Conservation (phyloP, 2,113 vertebrate species). For the Crotalus viridis region DNA sequence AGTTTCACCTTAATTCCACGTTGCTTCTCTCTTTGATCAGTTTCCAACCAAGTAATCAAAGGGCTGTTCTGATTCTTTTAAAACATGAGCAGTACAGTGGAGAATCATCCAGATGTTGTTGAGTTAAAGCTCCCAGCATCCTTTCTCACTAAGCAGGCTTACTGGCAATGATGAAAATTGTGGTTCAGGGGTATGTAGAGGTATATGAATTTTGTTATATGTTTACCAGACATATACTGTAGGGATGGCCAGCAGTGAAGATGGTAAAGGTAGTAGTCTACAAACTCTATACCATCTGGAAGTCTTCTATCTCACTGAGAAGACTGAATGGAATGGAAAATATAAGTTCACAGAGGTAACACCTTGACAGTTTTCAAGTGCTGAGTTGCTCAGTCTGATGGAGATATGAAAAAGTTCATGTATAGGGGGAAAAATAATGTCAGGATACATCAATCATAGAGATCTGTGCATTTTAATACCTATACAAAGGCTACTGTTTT, state of each 20-base stretch:
- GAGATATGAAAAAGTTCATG: neutral
- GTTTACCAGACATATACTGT: neutral
- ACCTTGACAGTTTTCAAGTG: neutral
- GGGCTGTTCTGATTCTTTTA: neutral
- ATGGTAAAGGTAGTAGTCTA: neutral
- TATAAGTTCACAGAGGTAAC: neutral
- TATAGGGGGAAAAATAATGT: neutral
- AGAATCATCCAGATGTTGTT: neutral
- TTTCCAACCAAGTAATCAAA: neutral
- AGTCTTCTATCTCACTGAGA: neutral
- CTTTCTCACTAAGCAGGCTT: neutral
- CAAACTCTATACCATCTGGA: neutral
- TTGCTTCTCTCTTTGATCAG: no score
- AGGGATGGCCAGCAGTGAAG: neutral
- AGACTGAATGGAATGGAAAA: neutral
- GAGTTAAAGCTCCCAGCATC: neutral
- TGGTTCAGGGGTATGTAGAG: neutral
- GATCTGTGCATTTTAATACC: neutral
- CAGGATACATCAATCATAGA: neutral
- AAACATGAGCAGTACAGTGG: neutral
- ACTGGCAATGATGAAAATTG: neutral
- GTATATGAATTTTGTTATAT: neutral
- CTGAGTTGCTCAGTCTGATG: neutral
- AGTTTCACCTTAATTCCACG: no score
- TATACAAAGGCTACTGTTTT: neutral